phyloP scores from a whole-genome alignment of 2,113 vertebrate species.

The Hylia prasina region DNA sequence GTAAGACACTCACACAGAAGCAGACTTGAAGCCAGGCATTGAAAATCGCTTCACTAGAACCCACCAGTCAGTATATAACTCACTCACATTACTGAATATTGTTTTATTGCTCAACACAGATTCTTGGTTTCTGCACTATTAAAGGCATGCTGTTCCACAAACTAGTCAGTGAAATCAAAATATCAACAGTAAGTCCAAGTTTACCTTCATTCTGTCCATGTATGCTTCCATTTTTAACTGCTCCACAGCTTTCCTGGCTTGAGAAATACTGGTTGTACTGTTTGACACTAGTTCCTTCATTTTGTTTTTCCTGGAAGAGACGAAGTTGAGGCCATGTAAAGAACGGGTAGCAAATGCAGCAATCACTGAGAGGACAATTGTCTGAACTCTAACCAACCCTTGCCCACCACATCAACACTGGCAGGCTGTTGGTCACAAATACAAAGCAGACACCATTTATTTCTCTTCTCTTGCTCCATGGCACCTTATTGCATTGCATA shows the following conservation, averaged over 20 bases:
- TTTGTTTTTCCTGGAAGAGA: slow-evolving; percentile 69
- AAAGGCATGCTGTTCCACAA: background rate
- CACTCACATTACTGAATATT: background rate
- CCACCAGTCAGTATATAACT: background rate
- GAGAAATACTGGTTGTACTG: slow-evolving; percentile 93
- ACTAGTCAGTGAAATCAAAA: background rate
- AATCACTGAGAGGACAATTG: background rate
- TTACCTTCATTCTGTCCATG: slow-evolving; percentile 97
- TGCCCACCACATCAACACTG: background rate
- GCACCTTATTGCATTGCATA: background rate
- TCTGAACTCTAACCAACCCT: background rate
- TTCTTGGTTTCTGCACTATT: background rate
- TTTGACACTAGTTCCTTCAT: slow-evolving; percentile 91
- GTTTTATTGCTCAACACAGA: background rate
- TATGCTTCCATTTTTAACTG: slow-evolving; percentile 99
- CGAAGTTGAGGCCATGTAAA: background rate
- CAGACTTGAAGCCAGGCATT: background rate
- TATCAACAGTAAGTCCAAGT: background rate
- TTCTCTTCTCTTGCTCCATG: background rate
- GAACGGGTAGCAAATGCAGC: background rate
- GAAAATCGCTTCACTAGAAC: background rate
- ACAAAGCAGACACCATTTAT: background rate
- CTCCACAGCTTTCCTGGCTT: slow-evolving; percentile 95
- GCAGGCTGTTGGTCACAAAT: background rate
- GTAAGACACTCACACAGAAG: background rate